These are phyloP conservation scores for Phoeniculus purpureus DNA, from an alignment of 2,797 vertebrate species.

Conservation along the genomic window DNA sequence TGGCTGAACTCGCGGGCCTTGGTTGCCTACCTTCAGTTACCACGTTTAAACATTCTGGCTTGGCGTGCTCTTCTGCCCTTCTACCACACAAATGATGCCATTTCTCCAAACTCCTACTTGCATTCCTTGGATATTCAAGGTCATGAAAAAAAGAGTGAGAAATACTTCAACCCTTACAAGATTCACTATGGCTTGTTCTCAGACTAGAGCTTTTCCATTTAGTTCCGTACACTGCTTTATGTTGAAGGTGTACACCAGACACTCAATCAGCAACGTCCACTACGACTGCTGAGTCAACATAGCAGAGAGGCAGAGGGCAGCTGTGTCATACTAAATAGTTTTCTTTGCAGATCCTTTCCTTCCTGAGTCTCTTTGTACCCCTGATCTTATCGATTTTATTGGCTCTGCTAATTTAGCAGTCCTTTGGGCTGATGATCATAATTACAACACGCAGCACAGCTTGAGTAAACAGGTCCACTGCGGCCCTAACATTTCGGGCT, in stretches of 20 bases:
- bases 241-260: background rate
- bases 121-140: background rate
- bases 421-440: constrained; percentile 71
- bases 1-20: background rate
- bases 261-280: constrained; percentile 25
- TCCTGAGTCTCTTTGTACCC: constrained; percentile 50
- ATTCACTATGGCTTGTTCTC: background rate
- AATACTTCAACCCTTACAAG: background rate
- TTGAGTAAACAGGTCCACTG: constrained; percentile 53
- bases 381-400: constrained; percentile 74
- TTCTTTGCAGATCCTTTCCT: constrained; percentile 58
- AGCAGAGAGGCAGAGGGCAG: constrained; percentile 13
- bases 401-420: constrained; percentile 77
- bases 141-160: background rate
- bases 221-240: background rate
- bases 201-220: background rate
- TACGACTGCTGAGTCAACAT: constrained; percentile 62
- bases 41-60: background rate
- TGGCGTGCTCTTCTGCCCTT: background rate
- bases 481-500: constrained; percentile 43
- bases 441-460: constrained; percentile 65
- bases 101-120: background rate
- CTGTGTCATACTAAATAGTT: constrained; percentile 60
- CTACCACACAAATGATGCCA: rapidly evolving
- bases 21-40: background rate